Percentiles rank a stretch among this genome's conserved stretches.
These are phyloP conservation scores for Mobula birostris DNA, from an alignment of 2,113 vertebrate species.

Conservation along the genomic window DNA sequence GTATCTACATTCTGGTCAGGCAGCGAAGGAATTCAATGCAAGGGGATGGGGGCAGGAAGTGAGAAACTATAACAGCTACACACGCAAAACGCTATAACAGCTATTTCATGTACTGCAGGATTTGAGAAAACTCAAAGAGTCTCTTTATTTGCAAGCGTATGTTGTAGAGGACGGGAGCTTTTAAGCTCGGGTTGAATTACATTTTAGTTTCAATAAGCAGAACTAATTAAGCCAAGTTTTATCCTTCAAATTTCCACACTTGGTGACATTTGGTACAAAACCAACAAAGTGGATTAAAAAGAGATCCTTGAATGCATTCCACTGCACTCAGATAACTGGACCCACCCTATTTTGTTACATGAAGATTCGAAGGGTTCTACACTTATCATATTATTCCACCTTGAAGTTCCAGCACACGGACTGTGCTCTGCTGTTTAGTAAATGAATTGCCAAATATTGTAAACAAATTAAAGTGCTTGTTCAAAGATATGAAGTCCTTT, in stretches of 20 bases:
- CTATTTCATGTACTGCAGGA: too few relatives aligned
- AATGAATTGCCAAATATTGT: neutral
- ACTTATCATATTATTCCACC: constrained; percentile 11
- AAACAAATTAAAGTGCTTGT: neutral
- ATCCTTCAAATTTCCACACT: neutral
- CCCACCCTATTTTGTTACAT: neutral
- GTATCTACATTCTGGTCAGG: neutral
- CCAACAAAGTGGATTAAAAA: neutral
- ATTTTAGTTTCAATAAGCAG: neutral
- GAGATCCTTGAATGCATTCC: too few relatives aligned
- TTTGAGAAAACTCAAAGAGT: neutral
- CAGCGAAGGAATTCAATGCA: neutral
- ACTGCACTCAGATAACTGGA: neutral
- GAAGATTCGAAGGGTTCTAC: neutral
- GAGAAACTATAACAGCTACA: neutral
- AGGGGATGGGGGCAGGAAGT: neutral
- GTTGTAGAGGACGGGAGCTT: neutral
- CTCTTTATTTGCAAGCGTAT: neutral
- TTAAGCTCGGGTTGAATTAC: neutral
- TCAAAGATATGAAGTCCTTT: neutral
- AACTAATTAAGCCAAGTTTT: neutral
- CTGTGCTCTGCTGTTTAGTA: neutral
- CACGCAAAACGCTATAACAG: neutral
- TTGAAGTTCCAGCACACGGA: neutral
- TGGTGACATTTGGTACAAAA: neutral